Conservation (phyloP, 1,140 invertebrate species). For the Drosophila novamexicana region DNA sequence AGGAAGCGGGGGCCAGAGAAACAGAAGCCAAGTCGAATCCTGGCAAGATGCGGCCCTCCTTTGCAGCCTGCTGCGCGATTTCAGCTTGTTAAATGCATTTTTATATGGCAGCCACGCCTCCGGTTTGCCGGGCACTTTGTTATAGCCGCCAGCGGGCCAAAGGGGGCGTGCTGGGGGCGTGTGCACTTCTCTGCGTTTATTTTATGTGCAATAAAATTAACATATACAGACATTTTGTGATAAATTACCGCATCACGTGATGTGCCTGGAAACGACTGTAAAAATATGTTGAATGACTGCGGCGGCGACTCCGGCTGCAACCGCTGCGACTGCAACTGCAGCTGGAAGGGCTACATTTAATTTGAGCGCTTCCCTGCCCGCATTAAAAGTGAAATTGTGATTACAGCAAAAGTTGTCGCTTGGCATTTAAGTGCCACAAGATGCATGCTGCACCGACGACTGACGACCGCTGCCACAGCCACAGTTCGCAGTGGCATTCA, state of each 20-base stretch:
- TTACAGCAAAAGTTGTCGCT: slow-evolving; percentile 33
- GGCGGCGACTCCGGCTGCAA: slow-evolving; percentile 28
- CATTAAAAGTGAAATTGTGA: slow-evolving; percentile 56
- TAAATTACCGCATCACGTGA: slow-evolving; percentile 83
- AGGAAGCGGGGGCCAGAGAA: slow-evolving; percentile 31
- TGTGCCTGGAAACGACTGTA: slow-evolving; percentile 76
- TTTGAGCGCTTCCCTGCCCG: slow-evolving; percentile 28
- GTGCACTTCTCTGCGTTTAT: slow-evolving; percentile 52
- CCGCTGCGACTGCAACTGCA: slow-evolving; percentile 31
- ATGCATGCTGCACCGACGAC: slow-evolving; percentile 25
- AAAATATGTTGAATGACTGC: slow-evolving; percentile 80
- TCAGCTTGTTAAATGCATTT: slow-evolving; percentile 79
- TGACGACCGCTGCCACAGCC: not conserved
- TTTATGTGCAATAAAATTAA: slow-evolving; percentile 84
- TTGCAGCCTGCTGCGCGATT: slow-evolving; percentile 52
- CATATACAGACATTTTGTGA: slow-evolving; percentile 84
- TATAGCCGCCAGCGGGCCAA: slow-evolving; percentile 1
- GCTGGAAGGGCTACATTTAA: slow-evolving; percentile 33
- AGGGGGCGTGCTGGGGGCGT: slow-evolving; percentile 16
- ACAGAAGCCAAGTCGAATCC: slow-evolving; percentile 29
- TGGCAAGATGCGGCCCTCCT: slow-evolving; percentile 23
- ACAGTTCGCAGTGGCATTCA: not conserved
- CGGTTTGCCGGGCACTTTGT: slow-evolving; percentile 28
- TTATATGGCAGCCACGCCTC: slow-evolving; percentile 54
- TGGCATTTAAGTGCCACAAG: slow-evolving; percentile 46